Base-by-base conservation (phyloP, 1,140 invertebrate genomes). In the Drosophila pallidifrons region DNA sequence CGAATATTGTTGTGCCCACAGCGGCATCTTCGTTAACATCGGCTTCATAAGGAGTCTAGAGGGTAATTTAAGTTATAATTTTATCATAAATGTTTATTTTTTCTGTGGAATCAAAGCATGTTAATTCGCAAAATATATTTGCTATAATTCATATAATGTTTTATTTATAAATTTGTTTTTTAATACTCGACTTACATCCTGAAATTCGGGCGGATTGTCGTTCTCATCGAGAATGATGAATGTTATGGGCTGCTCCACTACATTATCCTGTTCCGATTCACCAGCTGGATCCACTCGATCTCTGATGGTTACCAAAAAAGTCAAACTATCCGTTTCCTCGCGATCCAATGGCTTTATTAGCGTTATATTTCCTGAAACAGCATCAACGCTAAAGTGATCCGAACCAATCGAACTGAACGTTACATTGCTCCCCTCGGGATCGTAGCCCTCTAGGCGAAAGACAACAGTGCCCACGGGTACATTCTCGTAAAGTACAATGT, bases 191-290 rank as follows among this genome's bases (percentile, higher is more conserved):
- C 75, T 79, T 93, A 96, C 96, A 93, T 96, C 95, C 93, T 95
- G 94, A 93, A 98, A 98, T 64, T 94, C 94, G 4, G 97, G 97
- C 28, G 96, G 93, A 93, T 98, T 98, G 82, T 98, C 97, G 91
- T 98, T 98, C 79, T 97, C 96, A 90, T 98, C 97, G 3, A 96
- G 92, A 38, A 98, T 95, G 20, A 98, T 97, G 46, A 98, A 95
- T 49, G 95, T 96, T 15, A 97, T 95, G 5, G 96, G 95, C 16
- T 97, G 95, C 69, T 95, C 93, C 4, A 97, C 95, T 64, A 97
- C 93, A 93, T 97, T 97, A 76, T 96, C 96, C 63, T 95, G 94
- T 10, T 95, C 94, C 3, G 94, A 95, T 2, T 94, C 94, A 3
- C 94, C 94, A 5, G 93, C 94, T 2, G 93, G 94, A 80, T 92